Evolutionary conservation across 2,797 vertebrate species (phyloP).

Genomic region (Spheniscus humboldti): DNA sequence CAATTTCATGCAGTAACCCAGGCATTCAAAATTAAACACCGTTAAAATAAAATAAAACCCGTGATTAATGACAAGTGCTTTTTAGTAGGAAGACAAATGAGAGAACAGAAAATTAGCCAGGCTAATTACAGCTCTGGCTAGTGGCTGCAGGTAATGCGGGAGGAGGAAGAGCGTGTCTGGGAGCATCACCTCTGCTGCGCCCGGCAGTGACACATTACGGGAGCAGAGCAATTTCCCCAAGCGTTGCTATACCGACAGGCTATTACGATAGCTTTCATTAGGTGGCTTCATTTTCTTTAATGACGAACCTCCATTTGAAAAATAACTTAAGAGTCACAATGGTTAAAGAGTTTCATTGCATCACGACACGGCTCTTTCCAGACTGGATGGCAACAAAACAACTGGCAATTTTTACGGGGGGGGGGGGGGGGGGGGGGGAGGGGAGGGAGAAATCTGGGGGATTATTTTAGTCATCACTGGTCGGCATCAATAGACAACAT

Average conservation of each 20-base stretch:
- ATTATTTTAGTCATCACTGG: not conserved
- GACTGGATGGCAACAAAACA: not conserved
- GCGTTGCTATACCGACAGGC: not conserved
- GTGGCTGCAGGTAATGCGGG: conserved; percentile 28
- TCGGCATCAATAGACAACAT: not conserved
- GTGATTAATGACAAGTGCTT: conserved; percentile 34
- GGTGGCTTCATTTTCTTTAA: not conserved
- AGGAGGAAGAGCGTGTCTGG: not conserved
- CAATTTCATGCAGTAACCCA: not conserved
- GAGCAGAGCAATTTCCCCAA: not conserved
- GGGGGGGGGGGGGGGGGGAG: too few relatives aligned
- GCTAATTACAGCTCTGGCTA: conserved; percentile 38
- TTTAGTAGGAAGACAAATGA: conserved; percentile 40
- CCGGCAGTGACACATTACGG: not conserved
- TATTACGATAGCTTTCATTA: not conserved
- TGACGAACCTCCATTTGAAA: not conserved
- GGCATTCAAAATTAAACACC: conserved; percentile 1
- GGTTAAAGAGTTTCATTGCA: not conserved
- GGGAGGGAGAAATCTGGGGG: not conserved
- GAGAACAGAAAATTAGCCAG: conserved; percentile 11
- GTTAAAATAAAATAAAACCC: conserved; percentile 8
- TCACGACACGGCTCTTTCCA: rapidly evolving
- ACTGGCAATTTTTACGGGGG: not conserved
- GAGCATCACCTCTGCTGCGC: not conserved
- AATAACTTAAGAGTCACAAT: not conserved